Percentiles rank a stretch among this genome's conserved stretches.
Evolutionary conservation across 1,140 invertebrate species (phyloP).

Genomic region (Anoplophora glabripennis): DNA sequence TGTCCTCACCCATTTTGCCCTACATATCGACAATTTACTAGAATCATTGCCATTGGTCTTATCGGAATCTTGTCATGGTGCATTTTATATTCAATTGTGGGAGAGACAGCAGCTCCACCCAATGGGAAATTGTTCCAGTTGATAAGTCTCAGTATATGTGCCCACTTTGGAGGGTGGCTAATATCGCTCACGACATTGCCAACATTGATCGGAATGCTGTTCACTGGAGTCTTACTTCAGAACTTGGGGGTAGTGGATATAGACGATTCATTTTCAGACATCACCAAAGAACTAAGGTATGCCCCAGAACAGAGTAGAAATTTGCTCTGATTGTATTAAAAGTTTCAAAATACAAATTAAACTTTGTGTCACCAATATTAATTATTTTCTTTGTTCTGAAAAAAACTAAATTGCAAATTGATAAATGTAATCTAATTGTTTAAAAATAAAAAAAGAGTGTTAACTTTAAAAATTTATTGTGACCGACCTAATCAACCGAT

Average conservation of each 20-base stretch:
- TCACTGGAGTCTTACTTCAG: conserved; percentile 74
- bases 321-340: too few relatives aligned
- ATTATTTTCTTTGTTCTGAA: too few relatives aligned
- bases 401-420: too few relatives aligned
- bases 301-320: too few relatives aligned
- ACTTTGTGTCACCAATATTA: too few relatives aligned
- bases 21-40: conserved; percentile 72
- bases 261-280: conserved; percentile 59
- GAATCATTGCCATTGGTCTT: conserved; percentile 64
- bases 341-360: too few relatives aligned
- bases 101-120: conserved; percentile 64
- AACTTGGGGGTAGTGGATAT: conserved; percentile 73
- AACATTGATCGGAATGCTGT: conserved; percentile 81
- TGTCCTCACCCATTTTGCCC: conserved; percentile 80
- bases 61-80: conserved; percentile 71
- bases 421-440: too few relatives aligned
- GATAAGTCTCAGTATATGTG: conserved; percentile 69
- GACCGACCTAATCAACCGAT: too few relatives aligned
- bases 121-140: conserved; percentile 80
- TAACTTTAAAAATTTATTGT: too few relatives aligned
- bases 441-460: too few relatives aligned
- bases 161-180: conserved; percentile 78
- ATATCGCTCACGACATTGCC: conserved; percentile 75
- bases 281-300: conserved; percentile 67
- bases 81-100: conserved; percentile 68